Evolutionary conservation across 2,888 invertebrate species (phyloP).

Genomic region (Pristionchus mayeri): DNA sequence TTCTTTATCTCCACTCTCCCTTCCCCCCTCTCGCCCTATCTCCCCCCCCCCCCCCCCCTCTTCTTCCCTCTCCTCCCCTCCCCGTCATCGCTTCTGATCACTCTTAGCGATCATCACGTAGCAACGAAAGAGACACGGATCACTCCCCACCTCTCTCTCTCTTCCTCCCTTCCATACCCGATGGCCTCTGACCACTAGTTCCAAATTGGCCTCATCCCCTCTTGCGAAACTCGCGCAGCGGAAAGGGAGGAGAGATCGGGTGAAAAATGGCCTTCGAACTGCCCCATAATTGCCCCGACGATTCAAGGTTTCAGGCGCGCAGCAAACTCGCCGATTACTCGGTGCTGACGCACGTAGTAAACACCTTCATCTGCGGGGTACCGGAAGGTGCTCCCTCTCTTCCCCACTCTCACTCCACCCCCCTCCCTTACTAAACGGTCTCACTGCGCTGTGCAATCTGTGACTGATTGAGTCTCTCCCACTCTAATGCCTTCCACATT

Average conservation of each 20-base stretch:
- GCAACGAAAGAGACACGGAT: background rate
- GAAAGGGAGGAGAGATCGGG: background rate
- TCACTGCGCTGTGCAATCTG: background rate
- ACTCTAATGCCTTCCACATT: slow-evolving; percentile 7
- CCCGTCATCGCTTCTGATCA: background rate
- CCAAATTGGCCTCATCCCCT: slow-evolving; percentile 20
- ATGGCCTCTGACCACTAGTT: background rate
- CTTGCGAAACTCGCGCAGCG: slow-evolving; percentile 30
- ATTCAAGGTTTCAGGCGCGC: slow-evolving; percentile 31
- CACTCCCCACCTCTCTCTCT: background rate
- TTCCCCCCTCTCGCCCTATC: background rate
- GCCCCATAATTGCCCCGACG: background rate
- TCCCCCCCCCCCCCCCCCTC: background rate
- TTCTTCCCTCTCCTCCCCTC: background rate
- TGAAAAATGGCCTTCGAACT: background rate
- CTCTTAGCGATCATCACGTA: background rate
- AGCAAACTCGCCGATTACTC: background rate
- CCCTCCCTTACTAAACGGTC: background rate
- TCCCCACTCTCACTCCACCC: background rate
- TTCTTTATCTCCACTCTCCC: slow-evolving; percentile 7
- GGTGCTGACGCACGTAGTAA: background rate
- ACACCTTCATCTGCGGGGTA: background rate
- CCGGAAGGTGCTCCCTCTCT: background rate
- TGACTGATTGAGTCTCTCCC: slow-evolving; percentile 14
- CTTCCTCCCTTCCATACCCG: background rate